Evolutionary conservation across 2,888 invertebrate species (phyloP), one percentile per base, ranked within the genome.

Genomic region (Aspidiotus rigidus): DNA sequence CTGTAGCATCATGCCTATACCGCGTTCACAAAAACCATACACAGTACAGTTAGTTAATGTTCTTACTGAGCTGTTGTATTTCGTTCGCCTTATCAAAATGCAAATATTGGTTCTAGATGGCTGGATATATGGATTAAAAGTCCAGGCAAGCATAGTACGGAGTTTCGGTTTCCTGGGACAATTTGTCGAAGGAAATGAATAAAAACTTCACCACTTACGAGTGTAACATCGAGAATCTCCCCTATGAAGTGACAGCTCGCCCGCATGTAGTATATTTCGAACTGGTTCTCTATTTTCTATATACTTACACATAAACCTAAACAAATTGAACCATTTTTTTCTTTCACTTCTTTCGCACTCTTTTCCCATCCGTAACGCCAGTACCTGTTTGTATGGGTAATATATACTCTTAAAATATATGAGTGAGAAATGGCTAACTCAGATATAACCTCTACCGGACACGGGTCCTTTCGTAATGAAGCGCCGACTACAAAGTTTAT

Each of bases 21-120:
- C 28, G 28, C 28, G 28, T 28, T 3, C 28, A 28, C 28, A 28
- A 28, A 28, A 28, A 28, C 28, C 28, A 28, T 28, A 28, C 28
- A 28, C 28, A 28, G 28, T 28, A 28, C 28, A 28, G 28, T 28
- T 28, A 28, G 28, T 28, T 28, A 28, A 28, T 28, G 28, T 28
- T 28, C 28, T 28, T 13, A n/a, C n/a, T n/a, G n/a, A n/a, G n/a
- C n/a, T n/a, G n/a, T n/a, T n/a, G n/a, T n/a, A n/a, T n/a, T n/a
- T n/a, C n/a, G n/a, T n/a, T n/a, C 62, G 57, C 44, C 66, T 66
- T 66, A 66, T 66, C 66, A 66, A 59, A 66, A 66, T 66, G 66
- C 66, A 66, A 66, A 66, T 66, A 66, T 66, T 66, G 66, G 66
- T 66, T 66, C 66, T 66, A 66, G 66, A 66, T 66, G 66, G 66